phyloP scores from a whole-genome alignment of 2,113 vertebrate species.

The Silurus glanis region DNA sequence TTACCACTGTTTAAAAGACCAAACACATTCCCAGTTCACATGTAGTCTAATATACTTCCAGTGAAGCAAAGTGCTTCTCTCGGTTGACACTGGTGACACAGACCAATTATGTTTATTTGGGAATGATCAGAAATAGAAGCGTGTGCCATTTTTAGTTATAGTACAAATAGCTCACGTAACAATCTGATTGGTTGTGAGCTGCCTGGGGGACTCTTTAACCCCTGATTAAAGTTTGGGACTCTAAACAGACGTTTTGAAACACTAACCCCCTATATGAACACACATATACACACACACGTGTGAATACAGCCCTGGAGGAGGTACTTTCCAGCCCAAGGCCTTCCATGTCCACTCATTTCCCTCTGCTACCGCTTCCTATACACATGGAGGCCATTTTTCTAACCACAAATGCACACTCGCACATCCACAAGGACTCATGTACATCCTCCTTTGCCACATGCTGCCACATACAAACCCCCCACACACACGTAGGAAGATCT shows the following conservation, averaged over 20 bases:
- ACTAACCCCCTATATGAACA: conserved; percentile 70
- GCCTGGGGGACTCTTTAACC: conserved; percentile 96
- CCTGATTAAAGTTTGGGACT: conserved; percentile 87
- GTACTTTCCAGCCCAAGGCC: conserved; percentile 73
- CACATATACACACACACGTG: not conserved
- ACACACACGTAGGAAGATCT: not conserved
- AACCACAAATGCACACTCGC: conserved; percentile 53
- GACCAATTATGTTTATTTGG: conserved; percentile 34
- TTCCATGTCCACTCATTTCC: conserved; percentile 91
- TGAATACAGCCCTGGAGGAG: conserved; percentile 57
- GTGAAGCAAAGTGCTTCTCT: not conserved
- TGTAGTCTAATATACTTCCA: not conserved
- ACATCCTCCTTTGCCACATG: conserved; percentile 15
- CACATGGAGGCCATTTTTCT: conserved; percentile 77
- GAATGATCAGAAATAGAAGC: conserved; percentile 8
- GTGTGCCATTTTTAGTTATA: conserved; percentile 38
- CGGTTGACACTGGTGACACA: not conserved
- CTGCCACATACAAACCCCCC: not conserved
- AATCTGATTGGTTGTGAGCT: conserved; percentile 69
- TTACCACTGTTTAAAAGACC: not conserved
- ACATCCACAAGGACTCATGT: conserved; percentile 33
- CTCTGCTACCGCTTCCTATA: conserved; percentile 88
- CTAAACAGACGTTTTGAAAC: conserved; percentile 76
- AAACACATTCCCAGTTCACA: not conserved
- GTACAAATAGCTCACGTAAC: not conserved